phyloP scores from a whole-genome alignment of 2,888 invertebrate species.

The Chorisops tibialis region DNA sequence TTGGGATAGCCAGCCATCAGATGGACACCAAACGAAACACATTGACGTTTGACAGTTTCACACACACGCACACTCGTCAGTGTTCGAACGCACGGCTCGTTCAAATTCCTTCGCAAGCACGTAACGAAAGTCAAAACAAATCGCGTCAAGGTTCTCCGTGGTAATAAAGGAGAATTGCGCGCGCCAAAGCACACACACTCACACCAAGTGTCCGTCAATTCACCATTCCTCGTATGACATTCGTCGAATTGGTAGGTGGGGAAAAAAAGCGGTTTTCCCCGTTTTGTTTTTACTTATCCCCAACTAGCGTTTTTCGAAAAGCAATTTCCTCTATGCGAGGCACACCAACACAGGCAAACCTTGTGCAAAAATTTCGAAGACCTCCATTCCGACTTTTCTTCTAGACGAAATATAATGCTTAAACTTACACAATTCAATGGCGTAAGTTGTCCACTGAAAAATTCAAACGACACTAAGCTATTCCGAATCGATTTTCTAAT shows the following conservation, averaged over 20 bases:
- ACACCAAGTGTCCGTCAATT: no score
- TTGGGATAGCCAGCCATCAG: no score
- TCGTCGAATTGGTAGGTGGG: neutral
- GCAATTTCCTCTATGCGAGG: neutral
- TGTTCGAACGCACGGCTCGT: neutral
- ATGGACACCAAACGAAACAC: no score
- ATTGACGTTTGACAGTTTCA: no score
- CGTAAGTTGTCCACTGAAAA: no score
- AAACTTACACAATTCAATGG: no score
- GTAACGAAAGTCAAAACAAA: slow-evolving; percentile 5
- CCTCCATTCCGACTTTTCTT: slow-evolving; percentile 2
- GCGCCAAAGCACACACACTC: no score
- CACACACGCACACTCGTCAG: neutral
- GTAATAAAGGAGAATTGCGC: no score
- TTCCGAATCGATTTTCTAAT: no score
- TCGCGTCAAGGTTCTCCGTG: slow-evolving; percentile 12
- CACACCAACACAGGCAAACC: neutral
- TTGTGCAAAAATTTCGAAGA: slow-evolving; percentile 9
- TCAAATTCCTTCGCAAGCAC: slow-evolving; percentile 4
- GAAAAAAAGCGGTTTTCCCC: neutral
- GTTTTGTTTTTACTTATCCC: neutral
- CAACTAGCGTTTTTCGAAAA: neutral
- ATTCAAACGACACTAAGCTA: no score
- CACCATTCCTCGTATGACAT: no score
- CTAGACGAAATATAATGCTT: no score